Evolutionary conservation across 2,797 vertebrate genomes (phyloP).

Genomic region (Sebastes steindachneri): DNA sequence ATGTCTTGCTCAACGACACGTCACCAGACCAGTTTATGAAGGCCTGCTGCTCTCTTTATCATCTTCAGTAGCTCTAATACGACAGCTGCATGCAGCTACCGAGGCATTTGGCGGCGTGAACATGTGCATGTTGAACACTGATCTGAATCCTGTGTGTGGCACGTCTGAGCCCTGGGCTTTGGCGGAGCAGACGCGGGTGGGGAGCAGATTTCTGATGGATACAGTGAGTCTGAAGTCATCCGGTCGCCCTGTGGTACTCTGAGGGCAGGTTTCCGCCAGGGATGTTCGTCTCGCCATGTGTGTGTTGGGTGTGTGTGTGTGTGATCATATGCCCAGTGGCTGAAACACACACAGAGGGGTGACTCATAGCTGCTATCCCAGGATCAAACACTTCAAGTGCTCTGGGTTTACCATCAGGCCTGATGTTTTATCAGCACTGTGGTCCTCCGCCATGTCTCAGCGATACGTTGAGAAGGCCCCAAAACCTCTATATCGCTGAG

Average conservation of each 20-base stretch:
- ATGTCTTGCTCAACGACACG: background rate
- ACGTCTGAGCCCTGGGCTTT: conserved; percentile 73
- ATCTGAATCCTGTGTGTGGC: conserved; percentile 66
- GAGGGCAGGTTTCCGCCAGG: conserved; percentile 45
- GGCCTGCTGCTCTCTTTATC: conserved; percentile 37
- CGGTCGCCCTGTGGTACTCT: conserved; percentile 47
- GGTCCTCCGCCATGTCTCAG: conserved; percentile 45
- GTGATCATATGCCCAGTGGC: conserved; percentile 35
- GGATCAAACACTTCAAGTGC: conserved; percentile 71
- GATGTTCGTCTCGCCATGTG: conserved; percentile 29
- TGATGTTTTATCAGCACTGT: conserved; percentile 65
- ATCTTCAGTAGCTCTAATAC: conserved; percentile 50
- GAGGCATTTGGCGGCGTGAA: conserved; percentile 53
- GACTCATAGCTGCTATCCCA: conserved; percentile 61
- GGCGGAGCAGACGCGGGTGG: conserved; percentile 33
- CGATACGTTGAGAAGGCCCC: conserved; percentile 39
- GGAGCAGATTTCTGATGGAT: conserved; percentile 61
- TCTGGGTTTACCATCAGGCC: conserved; percentile 58
- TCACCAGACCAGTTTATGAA: conserved; percentile 7
- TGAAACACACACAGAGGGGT: conserved; percentile 50
- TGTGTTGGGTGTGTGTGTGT: conserved; percentile 42
- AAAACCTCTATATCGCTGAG: conserved; percentile 14
- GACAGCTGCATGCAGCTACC: conserved; percentile 69
- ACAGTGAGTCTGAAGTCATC: conserved; percentile 75
- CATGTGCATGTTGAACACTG: conserved; percentile 50